These are phyloP conservation scores for Byasa hedistus DNA, from an alignment of 2,888 invertebrate genomes.

Conservation along the genomic window DNA sequence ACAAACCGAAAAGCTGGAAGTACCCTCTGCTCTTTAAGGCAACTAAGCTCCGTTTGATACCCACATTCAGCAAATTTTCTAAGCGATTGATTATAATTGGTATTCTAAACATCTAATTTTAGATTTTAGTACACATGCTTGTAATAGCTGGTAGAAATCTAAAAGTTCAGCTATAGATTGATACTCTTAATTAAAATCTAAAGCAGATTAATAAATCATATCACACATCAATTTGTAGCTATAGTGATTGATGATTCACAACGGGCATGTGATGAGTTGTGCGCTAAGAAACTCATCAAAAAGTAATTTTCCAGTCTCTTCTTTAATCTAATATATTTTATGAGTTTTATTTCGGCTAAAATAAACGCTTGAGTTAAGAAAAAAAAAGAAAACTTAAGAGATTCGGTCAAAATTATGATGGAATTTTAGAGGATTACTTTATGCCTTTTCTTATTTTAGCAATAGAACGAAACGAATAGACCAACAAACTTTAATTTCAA, in stretches of 20 bases:
- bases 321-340: conserved; percentile 20
- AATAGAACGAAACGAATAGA: too few species aligned
- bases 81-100: too few species aligned
- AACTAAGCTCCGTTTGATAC: too few species aligned
- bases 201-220: background rate
- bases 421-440: background rate
- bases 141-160: too few species aligned
- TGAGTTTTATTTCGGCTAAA: conserved; percentile 1
- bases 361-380: background rate
- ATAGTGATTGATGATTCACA: conserved; percentile 7
- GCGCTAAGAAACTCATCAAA: conserved; percentile 24
- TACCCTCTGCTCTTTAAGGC: too few species aligned
- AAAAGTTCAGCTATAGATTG: too few species aligned
- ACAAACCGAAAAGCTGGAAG: too few species aligned
- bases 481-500: too few species aligned
- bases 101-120: too few species aligned
- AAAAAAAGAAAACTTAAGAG: background rate
- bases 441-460: background rate
- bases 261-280: conserved; percentile 12
- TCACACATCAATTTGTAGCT: conserved; percentile 1
- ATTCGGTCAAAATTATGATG: background rate
- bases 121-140: too few species aligned
- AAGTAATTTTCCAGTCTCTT: conserved; percentile 20
- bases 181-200: too few species aligned
- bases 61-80: too few species aligned